Base-by-base conservation (phyloP, 2,113 vertebrate species). In the Smithornis capensis region DNA sequence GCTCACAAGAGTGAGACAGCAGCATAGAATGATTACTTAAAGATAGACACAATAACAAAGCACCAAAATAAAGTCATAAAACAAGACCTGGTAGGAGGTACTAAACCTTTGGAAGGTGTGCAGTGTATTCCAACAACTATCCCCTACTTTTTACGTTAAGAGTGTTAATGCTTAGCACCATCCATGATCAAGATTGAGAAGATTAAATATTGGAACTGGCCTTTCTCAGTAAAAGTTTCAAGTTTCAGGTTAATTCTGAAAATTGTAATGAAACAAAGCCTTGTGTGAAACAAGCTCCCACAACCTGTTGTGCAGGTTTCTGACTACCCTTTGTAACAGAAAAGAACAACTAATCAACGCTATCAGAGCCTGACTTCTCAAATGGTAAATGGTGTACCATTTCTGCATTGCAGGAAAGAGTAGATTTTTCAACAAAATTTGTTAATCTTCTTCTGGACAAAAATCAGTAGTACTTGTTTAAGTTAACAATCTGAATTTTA, bases 201-300 rank as follows among this genome's bases (percentile, higher is more conserved):
- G 35, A 57, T 52, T 24, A 55, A 50, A 49, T 47, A 60, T 10
- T 60, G 28, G 47, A 92, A 22, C 44, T 56, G 38, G 40, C n/a
- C 75, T 71, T 86, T 83, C 57, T 56, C 76, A 83, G 49, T 49
- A 74, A 75, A 94, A 87, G 86, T 70, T 95, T 97, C 63, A 89
- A 57, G 82, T 90, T 97, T 92, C 96, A 85, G 47, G 94, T 93
- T 86, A 84, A 88, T 92, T 96, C 84, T 92, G 91, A 93, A 82
- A 76, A 84, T 60, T 57, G 94, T 75, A 94, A 55, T 15, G 38
- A 81, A 92, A 94, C 73, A 95, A 95, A 92, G 55, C n/a, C 44
- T 79, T 59, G 29, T 82, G 45, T 74, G 83, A 96, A 96, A 91
- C 69, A 63, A 35, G 12, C 56, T 90, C 67, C 77, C 65, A 62